These are phyloP conservation scores for Aquatica leii DNA, from an alignment of 2,888 invertebrate species.

Conservation along the genomic window DNA sequence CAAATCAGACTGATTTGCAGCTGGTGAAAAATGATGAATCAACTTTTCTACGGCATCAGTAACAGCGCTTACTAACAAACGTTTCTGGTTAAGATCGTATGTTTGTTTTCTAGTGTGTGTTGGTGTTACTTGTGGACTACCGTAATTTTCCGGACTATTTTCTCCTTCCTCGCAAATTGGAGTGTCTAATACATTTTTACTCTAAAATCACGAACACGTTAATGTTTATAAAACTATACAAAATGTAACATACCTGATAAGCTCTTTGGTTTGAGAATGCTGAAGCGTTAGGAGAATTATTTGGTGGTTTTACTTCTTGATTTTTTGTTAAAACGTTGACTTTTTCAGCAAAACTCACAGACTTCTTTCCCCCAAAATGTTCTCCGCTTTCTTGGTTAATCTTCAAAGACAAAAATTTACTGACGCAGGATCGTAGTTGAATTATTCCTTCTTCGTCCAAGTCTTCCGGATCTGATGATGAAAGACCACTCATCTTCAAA, in stretches of 20 bases:
- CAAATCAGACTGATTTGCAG: slow-evolving; percentile 70
- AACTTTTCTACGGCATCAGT: slow-evolving; percentile 79
- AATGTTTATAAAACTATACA: not conserved
- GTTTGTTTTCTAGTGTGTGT: slow-evolving; percentile 39
- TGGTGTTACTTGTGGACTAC: slow-evolving; percentile 62
- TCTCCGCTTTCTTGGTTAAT: slow-evolving; percentile 74
- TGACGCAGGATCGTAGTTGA: slow-evolving; percentile 75
- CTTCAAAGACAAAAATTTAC: slow-evolving; percentile 74
- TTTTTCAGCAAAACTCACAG: slow-evolving; percentile 79
- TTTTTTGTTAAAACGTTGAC: slow-evolving; percentile 65
- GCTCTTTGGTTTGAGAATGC: slow-evolving; percentile 66
- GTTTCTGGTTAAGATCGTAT: slow-evolving; percentile 67
- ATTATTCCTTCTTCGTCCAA: slow-evolving; percentile 75
- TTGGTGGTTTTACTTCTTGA: slow-evolving; percentile 64
- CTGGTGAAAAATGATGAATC: slow-evolving; percentile 74
- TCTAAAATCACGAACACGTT: slow-evolving; percentile 53
- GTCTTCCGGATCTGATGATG: slow-evolving; percentile 72
- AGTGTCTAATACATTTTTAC: slow-evolving; percentile 68
- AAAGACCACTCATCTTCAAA: slow-evolving; percentile 75
- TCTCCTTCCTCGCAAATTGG: slow-evolving; percentile 73
- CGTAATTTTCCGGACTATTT: slow-evolving; percentile 68
- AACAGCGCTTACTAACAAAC: slow-evolving; percentile 76
- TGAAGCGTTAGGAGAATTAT: slow-evolving; percentile 79
- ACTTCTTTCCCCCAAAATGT: slow-evolving; percentile 72
- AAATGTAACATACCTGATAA: slow-evolving; percentile 62